Evolutionary conservation across 2,113 vertebrate genomes (phyloP).

Genomic region (Macrotis lagotis): DNA sequence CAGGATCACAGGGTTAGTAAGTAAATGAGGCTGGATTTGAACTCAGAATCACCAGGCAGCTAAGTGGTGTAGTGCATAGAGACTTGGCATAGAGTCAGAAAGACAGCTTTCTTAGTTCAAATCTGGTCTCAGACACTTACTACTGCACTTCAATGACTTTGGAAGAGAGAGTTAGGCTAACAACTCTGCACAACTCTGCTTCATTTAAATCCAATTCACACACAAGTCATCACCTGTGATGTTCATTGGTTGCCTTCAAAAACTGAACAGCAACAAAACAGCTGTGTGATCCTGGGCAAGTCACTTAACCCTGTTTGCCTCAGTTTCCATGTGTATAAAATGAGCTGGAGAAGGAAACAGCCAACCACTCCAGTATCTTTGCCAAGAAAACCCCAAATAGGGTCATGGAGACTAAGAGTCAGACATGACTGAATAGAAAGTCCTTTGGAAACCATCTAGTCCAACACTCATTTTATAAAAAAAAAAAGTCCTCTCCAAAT

Average conservation of each 20-base stretch:
- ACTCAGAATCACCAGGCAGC: not conserved
- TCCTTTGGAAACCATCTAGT: not conserved
- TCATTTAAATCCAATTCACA: not conserved
- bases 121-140: not conserved
- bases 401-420: not conserved
- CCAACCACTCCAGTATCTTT: not conserved
- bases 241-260: not conserved
- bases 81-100: not conserved
- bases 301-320: not conserved
- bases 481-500: too few species aligned
- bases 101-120: not conserved
- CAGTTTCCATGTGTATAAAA: not conserved
- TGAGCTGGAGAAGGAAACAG: not conserved
- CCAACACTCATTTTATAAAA: not conserved
- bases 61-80: not conserved
- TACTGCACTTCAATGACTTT: not conserved
- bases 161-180: not conserved
- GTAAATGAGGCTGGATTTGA: not conserved
- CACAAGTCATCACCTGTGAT: not conserved
- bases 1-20: not conserved
- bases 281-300: not conserved
- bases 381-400: not conserved
- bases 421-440: not conserved
- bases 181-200: not conserved
- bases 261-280: not conserved